Evolutionary conservation across 1,140 invertebrate genomes (phyloP), one percentile per base, ranked within the genome.

Genomic region (Macrocentrus cingulum): DNA sequence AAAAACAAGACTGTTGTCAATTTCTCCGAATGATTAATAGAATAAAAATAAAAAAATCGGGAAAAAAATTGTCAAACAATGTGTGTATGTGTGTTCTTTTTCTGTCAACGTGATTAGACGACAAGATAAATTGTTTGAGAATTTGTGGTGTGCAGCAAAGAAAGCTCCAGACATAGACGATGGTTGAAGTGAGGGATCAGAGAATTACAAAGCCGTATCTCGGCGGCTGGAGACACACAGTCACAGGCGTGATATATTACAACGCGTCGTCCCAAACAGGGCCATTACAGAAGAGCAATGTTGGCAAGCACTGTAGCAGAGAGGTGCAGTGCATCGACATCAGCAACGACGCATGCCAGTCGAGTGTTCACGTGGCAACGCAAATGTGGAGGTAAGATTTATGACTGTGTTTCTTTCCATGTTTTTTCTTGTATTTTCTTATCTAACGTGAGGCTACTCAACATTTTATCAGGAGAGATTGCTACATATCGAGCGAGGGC

Each of bases 261-360:
- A 84, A 88, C 68, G 85, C 84, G 6, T 83, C 76, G 62, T 83
- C 84, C 0, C 87, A 89, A 72, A 88, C 86, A 20, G 83, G 82
- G 4, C 85, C 85, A 34, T 75, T 75, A 34, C 67, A 73, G 15
- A 63, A 23, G 81, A 20, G 72, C 77, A n/a, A 72, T 75, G 20
- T 19, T 9, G 5, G 75, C 82, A 56, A 75, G 71, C 39, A 82
- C 77, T 61, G 74, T 42, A 84, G 81, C 50, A 75, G 82, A 56
- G 80, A 83, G 45, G 83, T 84, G 2, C 86, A 87, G 75, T 85
- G 83, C 7, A 80, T 82, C n/a, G 74, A 79, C 64, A 75, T 69
- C 61, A 70, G 63, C 8, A 77, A 83, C 52, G 76, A 71, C 62
- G 64, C 66, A 29, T 71, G 70, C 49, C 81, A 78, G 55, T 55